Evolutionary conservation across 2,797 vertebrate genomes (phyloP), one percentile per base, ranked within the genome.

Genomic region (Cichlasoma orientale): DNA sequence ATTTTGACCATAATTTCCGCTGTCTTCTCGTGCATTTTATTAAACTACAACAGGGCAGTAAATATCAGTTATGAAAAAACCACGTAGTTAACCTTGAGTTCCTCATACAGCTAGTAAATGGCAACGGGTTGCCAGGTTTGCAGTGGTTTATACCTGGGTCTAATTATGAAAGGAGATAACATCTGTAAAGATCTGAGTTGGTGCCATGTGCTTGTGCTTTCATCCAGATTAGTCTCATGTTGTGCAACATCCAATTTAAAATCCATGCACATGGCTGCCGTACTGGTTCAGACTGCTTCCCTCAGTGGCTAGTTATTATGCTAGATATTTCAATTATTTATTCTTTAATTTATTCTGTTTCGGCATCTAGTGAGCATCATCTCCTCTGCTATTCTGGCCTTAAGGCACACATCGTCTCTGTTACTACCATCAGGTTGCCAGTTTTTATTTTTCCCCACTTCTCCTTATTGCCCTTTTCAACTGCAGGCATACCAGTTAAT

Each of bases 211-310:
- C 63, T 68, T 68, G 44, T 68, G 44, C 44, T 52, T 68, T n/a
- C 25, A 68, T 52, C 63, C 44, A 68, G 44, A 68, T 68, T 50
- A 68, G 44, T 31, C 25, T 47, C 63, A 68, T 68, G 63, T 68
- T 68, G 29, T 68, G 44, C 44, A 68, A 52, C 44, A 68, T 68
- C 44, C 44, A 68, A 68, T 68, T 68, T 31, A 11, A 29, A 68
- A 50, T 50, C 41, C 44, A 52, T n/a, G 25, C 63, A 52, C 6
- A 27, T n/a, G 18, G 44, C 52, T 31, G 50, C 18, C 63, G 29
- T 68, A 52, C 25, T 5, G 18, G 50, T 52, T 50, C 6, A 31
- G 6, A 18, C 10, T 31, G 18, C 63, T 50, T 68, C 1, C 41
- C 61, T 68, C 41, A n/a, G 16, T 50, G 47, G 41, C 61, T 50